These are phyloP conservation scores for Aeoliscus strigatus DNA, from an alignment of 2,797 vertebrate species.

Conservation along the genomic window DNA sequence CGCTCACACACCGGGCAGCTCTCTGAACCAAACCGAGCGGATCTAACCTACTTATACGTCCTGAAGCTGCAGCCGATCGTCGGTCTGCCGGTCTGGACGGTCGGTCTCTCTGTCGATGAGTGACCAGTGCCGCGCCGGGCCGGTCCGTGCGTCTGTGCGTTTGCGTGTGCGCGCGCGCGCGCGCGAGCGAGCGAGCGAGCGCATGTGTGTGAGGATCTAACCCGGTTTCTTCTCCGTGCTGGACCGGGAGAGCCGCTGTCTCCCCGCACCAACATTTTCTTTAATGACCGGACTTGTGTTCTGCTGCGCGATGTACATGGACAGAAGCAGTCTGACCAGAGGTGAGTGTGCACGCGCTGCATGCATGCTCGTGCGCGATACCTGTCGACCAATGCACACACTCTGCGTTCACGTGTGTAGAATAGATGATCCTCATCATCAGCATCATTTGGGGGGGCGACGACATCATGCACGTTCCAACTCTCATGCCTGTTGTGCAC, in stretches of 20 bases:
- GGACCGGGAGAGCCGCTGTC: conserved; percentile 69
- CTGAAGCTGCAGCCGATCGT: conserved; percentile 6
- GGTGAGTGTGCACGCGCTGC: conserved; percentile 62
- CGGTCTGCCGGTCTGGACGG: conserved; percentile 20
- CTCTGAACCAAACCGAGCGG: conserved; percentile 37
- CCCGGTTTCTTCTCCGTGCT: conserved; percentile 57
- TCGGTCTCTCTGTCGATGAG: neutral
- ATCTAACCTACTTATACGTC: conserved; percentile 27
- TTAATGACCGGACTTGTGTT: conserved; percentile 82
- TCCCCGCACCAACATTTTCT: conserved; percentile 60
- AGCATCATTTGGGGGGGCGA: too few species aligned
- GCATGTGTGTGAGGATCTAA: conserved; percentile 13
- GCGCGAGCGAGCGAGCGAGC: too few species aligned
- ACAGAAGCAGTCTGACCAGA: conserved; percentile 77
- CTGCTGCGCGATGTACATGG: conserved; percentile 83
- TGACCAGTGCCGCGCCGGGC: neutral
- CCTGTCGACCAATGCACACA: too few species aligned
- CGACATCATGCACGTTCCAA: too few species aligned
- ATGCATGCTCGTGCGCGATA: neutral
- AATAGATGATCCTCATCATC: too few species aligned
- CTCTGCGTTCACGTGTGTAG: too few species aligned
- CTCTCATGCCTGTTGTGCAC: conserved; percentile 13
- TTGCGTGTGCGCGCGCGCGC: too few species aligned
- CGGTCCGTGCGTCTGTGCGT: too few species aligned
- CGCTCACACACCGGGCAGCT: conserved; percentile 49